phyloP scores from a whole-genome alignment of 2,797 vertebrate species.

The Scomberomorus guttatus region DNA sequence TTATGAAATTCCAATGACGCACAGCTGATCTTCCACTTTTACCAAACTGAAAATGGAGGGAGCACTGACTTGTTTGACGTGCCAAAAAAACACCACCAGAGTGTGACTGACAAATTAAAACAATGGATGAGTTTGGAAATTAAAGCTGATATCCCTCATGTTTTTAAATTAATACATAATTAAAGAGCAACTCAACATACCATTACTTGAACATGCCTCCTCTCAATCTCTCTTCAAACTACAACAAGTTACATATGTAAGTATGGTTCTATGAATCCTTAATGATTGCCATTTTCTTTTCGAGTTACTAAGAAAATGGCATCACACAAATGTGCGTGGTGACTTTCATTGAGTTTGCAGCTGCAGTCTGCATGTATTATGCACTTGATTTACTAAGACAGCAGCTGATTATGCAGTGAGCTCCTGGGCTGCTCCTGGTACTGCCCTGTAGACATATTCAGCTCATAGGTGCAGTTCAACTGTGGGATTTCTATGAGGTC shows the following conservation, averaged over 20 bases:
- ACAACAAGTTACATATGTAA: constrained; percentile 4
- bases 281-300: no score
- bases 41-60: constrained; percentile 15
- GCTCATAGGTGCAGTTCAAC: no score
- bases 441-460: no score
- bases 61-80: neutral
- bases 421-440: no score
- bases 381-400: no score
- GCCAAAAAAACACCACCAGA: neutral
- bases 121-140: constrained; percentile 1
- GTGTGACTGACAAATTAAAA: constrained; percentile 15
- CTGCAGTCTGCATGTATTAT: no score
- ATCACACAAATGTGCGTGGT: no score
- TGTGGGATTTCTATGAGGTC: no score
- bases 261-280: neutral
- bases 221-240: constrained; percentile 1
- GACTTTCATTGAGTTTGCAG: no score
- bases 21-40: neutral
- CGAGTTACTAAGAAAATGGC: no score
- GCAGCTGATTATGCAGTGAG: no score
- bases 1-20: constrained; percentile 15
- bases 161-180: constrained; percentile 20
- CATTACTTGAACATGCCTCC: neutral
- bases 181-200: neutral
- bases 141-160: constrained; percentile 4